These are phyloP conservation scores for Brotula barbata DNA, from an alignment of 2,797 vertebrate genomes.

Conservation along the genomic window DNA sequence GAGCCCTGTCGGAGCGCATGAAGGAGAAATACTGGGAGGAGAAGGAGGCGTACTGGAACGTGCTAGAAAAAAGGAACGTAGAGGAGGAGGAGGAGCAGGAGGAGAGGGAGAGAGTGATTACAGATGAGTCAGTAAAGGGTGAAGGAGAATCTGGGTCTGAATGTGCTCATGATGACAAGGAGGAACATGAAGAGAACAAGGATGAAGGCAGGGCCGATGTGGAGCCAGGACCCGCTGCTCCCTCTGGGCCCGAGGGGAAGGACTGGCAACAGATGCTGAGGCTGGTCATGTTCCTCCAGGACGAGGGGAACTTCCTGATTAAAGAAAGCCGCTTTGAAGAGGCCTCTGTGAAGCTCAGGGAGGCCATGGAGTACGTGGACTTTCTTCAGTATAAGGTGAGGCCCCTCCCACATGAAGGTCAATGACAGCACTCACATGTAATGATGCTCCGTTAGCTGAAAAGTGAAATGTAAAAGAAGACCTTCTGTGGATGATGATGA, in stretches of 20 bases:
- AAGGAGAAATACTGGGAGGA: conserved; percentile 87
- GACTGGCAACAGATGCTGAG: conserved; percentile 82
- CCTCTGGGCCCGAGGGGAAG: conserved; percentile 56
- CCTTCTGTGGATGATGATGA: not conserved
- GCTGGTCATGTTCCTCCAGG: conserved; percentile 78
- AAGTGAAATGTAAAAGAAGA: not conserved
- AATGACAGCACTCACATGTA: not conserved
- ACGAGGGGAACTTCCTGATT: conserved; percentile 78
- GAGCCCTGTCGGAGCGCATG: conserved; percentile 79
- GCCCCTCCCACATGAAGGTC: not conserved
- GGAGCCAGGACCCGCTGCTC: conserved; percentile 4
- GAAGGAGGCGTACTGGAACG: conserved; percentile 82
- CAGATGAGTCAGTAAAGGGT: conserved; percentile 10
- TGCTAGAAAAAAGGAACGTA: conserved; percentile 60
- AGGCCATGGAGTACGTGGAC: conserved; percentile 77
- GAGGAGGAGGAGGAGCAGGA: not conserved
- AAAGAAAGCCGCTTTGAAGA: conserved; percentile 69
- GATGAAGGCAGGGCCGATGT: conserved; percentile 11
- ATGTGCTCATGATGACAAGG: conserved; percentile 11
- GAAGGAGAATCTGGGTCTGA: not conserved
- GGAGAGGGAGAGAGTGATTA: conserved; percentile 1
- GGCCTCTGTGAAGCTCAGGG: conserved; percentile 74
- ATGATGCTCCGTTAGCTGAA: not conserved
- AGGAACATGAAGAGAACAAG: conserved; percentile 19
- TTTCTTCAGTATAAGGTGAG: conserved; percentile 74